Conservation (phyloP, 2,888 invertebrate genomes). For the Salticus scenicus region DNA sequence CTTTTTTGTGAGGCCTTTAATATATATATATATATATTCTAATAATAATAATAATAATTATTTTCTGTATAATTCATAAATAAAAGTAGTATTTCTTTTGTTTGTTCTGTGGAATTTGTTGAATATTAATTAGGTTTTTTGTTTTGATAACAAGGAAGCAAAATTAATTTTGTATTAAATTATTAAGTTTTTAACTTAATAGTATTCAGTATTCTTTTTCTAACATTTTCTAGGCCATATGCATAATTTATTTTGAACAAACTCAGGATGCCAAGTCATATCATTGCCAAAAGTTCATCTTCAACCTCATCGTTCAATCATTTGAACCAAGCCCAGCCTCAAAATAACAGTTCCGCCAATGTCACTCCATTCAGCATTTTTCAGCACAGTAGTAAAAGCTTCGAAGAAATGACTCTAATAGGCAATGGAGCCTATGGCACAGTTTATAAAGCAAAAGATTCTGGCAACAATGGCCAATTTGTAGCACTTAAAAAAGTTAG, state of each 20-base stretch:
- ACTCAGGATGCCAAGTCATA: constrained; percentile 50
- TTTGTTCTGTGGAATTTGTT: too few species aligned
- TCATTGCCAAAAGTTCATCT: constrained; percentile 43
- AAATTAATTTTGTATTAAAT: too few species aligned
- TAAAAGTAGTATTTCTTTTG: too few species aligned
- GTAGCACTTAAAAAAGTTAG: constrained; percentile 95
- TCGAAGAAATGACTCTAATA: constrained; percentile 74
- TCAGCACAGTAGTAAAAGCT: constrained; percentile 70
- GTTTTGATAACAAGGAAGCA: too few species aligned
- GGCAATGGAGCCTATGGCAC: constrained; percentile 93
- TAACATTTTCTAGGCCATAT: too few species aligned
- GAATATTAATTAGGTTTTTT: too few species aligned
- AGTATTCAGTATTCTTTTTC: too few species aligned
- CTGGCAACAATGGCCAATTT: constrained; percentile 83
- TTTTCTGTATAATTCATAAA: too few species aligned
- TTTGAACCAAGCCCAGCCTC: constrained; percentile 11
- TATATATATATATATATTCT: too few species aligned
- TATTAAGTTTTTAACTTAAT: too few species aligned
- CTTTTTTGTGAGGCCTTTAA: too few species aligned
- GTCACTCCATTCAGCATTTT: constrained; percentile 58
- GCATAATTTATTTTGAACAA: neutral
- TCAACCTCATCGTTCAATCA: constrained; percentile 15
- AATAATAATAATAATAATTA: too few species aligned
- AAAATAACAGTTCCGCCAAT: constrained; percentile 27
- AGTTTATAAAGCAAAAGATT: constrained; percentile 92